These are phyloP conservation scores for Pachyseris speciosa DNA, from an alignment of 64 coral and sea anemone species.

Conservation along the genomic window DNA sequence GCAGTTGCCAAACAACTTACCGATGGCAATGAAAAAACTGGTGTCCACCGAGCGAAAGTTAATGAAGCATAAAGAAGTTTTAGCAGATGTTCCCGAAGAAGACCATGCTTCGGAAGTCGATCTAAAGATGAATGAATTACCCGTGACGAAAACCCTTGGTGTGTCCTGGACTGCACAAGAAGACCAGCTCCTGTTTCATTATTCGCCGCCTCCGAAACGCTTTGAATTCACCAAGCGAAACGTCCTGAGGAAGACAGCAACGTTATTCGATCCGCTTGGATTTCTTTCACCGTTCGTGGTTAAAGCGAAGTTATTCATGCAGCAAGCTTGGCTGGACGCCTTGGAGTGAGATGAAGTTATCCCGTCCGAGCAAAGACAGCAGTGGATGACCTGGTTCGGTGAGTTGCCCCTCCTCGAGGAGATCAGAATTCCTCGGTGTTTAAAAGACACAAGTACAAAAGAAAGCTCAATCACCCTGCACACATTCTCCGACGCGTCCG, in stretches of 20 bases:
- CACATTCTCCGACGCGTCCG: constrained; percentile 62
- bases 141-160: constrained; percentile 69
- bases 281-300: too few relatives aligned
- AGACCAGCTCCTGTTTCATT: constrained; percentile 51
- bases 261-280: too few relatives aligned
- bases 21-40: too few relatives aligned
- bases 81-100: constrained; percentile 20
- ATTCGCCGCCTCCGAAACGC: constrained; percentile 22
- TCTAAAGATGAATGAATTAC: constrained; percentile 59
- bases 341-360: too few relatives aligned
- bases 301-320: too few relatives aligned
- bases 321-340: too few relatives aligned
- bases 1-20: too few relatives aligned
- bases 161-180: constrained; percentile 49
- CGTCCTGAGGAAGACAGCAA: constrained; percentile 61
- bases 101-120: constrained; percentile 60
- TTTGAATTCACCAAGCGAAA: constrained; percentile 72
- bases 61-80: constrained; percentile 40
- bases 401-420: too few relatives aligned
- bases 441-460: constrained; percentile 29
- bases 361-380: too few relatives aligned
- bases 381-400: too few relatives aligned
- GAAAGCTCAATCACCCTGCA: constrained; percentile 40
- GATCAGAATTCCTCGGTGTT: constrained; percentile 65
- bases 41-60: constrained; percentile 70